A percentile compares a stretch with the other conserved stretches of the same genome.
Evolutionary conservation across 2,797 vertebrate genomes (phyloP).

Genomic region (Sebastes melanostomus): DNA sequence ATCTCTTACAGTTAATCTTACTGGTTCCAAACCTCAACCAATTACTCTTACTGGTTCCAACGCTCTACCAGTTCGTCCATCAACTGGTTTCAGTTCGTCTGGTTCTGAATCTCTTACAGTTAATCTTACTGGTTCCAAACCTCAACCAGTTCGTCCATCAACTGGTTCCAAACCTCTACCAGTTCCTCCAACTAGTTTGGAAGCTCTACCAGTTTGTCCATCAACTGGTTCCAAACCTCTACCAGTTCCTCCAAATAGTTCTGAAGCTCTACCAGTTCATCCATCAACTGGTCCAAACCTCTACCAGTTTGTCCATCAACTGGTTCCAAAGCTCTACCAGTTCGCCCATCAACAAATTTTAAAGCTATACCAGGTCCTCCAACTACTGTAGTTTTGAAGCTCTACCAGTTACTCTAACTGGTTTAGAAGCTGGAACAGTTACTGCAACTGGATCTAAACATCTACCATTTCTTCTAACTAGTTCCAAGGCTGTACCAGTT

Average conservation of each 20-base stretch:
- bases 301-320: background rate
- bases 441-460: background rate
- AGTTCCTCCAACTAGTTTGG: no score
- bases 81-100: background rate
- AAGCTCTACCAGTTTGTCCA: no score
- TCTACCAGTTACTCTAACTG: no score
- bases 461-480: no score
- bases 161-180: background rate
- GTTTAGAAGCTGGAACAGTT: background rate
- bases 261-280: background rate
- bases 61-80: background rate
- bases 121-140: background rate
- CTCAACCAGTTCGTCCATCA: background rate
- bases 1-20: background rate
- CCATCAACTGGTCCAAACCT: background rate
- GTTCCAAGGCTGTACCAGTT: no score
- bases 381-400: no score
- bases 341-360: no score
- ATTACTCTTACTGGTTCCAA: background rate
- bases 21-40: background rate
- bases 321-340: background rate
- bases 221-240: background rate
- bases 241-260: no score
- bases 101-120: background rate
- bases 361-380: background rate